Conservation (phyloP, 2,888 invertebrate species). For the Schizotus pectinicornis region DNA sequence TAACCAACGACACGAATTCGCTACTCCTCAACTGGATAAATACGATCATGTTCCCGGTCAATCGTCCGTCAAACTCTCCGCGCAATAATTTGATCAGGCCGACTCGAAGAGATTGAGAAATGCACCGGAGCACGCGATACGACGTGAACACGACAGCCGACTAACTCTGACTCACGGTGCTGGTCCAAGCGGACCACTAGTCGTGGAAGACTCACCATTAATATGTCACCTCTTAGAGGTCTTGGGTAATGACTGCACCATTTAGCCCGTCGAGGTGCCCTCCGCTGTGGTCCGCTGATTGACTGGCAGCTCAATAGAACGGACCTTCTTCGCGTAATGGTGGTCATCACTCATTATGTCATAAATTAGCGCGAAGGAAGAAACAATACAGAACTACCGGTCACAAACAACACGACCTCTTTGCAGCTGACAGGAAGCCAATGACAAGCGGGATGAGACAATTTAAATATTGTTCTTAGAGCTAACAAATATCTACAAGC, state of each 20-base stretch:
- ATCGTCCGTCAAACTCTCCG: too few relatives aligned
- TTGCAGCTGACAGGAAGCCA: too few relatives aligned
- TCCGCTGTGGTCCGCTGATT: constrained; percentile 9
- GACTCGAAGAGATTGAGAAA: constrained; percentile 12
- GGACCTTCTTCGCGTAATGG: neutral
- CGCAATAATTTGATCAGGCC: neutral
- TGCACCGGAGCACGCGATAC: constrained; percentile 15
- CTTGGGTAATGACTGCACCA: constrained; percentile 21
- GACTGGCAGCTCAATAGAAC: constrained; percentile 18
- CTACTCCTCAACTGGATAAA: too few relatives aligned
- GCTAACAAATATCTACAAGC: too few relatives aligned
- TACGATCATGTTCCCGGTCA: too few relatives aligned
- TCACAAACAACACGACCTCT: too few relatives aligned
- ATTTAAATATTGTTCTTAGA: too few relatives aligned
- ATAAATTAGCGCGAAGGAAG: too few relatives aligned
- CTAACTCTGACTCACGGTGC: constrained; percentile 49
- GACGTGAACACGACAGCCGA: constrained; percentile 47
- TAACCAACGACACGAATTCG: too few relatives aligned
- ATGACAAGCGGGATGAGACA: too few relatives aligned
- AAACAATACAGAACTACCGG: too few relatives aligned
- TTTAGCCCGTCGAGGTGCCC: constrained; percentile 16
- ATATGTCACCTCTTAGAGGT: constrained; percentile 26
- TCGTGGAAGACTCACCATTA: constrained; percentile 24
- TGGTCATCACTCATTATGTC: neutral
- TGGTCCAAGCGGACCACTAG: constrained; percentile 22